Evolutionary conservation across 2,113 vertebrate genomes (phyloP).

Genomic region (Prochilodus magdalenae): DNA sequence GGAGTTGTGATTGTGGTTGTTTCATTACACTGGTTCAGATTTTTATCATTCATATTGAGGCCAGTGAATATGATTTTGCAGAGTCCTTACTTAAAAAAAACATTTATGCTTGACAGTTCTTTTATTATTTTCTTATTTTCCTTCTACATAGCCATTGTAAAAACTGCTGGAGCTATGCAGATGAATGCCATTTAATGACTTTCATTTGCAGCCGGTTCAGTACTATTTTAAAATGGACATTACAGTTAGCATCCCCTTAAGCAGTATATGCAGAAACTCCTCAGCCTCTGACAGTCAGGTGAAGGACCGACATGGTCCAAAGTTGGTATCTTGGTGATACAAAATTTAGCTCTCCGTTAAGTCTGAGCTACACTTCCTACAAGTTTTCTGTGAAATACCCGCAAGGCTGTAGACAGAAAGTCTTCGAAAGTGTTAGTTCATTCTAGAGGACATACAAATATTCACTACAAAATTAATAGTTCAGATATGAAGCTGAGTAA

Average conservation of each 20-base stretch:
- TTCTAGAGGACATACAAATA: background rate
- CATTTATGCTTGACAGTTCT: too few species aligned
- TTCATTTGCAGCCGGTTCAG: background rate
- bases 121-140: too few species aligned
- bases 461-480: background rate
- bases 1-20: background rate
- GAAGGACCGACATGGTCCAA: background rate
- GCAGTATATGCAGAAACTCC: background rate
- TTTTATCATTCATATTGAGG: background rate
- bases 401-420: background rate
- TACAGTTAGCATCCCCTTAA: background rate
- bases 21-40: background rate
- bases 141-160: background rate
- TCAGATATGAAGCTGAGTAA: background rate
- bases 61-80: background rate
- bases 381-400: background rate
- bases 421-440: background rate
- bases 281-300: background rate
- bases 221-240: background rate
- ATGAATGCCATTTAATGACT: background rate
- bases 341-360: background rate
- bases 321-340: too few species aligned
- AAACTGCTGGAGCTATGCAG: background rate
- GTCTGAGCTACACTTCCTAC: background rate
- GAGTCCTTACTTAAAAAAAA: too few species aligned